Evolutionary conservation across 2,113 vertebrate genomes (phyloP).

Genomic region (Vulpes vulpes): DNA sequence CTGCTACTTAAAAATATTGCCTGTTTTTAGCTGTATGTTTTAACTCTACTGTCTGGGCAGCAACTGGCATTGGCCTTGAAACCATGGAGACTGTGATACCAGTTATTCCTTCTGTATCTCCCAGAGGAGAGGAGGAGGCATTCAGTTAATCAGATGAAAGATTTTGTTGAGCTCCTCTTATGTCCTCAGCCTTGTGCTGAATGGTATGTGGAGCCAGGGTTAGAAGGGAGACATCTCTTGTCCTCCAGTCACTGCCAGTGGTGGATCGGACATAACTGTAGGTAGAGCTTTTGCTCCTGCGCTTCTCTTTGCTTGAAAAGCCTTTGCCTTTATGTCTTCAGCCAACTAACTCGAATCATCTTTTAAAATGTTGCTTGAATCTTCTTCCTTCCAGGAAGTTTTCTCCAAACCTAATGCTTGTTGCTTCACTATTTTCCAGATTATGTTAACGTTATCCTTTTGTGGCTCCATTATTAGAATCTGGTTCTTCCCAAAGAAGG

Average conservation of each 20-base stretch:
- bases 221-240: background rate
- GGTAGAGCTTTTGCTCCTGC: background rate
- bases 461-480: background rate
- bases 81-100: background rate
- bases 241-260: background rate
- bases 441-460: background rate
- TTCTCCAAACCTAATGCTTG: background rate
- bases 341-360: background rate
- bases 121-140: background rate
- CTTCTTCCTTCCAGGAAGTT: background rate
- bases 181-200: background rate
- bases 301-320: background rate
- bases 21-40: background rate
- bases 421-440: conserved; percentile 18
- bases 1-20: background rate
- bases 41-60: background rate
- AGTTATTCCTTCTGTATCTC: background rate
- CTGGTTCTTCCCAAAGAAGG: background rate
- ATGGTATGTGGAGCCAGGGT: background rate
- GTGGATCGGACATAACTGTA: background rate
- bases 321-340: background rate
- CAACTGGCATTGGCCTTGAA: conserved; percentile 23
- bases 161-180: background rate
- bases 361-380: background rate
- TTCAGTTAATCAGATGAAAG: background rate